These are phyloP conservation scores for Muntiacus muntjak DNA, from an alignment of 2,113 vertebrate genomes.

Conservation along the genomic window DNA sequence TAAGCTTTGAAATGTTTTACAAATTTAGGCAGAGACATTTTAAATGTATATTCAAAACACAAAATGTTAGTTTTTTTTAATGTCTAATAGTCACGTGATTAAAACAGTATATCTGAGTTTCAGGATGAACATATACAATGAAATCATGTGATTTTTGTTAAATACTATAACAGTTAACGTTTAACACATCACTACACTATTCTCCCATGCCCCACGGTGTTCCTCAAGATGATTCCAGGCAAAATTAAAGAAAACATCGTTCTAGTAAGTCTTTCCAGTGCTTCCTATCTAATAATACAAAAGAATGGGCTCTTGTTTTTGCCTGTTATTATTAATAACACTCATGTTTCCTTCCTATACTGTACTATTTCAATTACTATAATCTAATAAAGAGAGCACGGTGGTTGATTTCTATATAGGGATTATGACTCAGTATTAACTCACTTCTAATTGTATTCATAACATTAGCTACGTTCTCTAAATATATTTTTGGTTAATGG, in stretches of 20 bases:
- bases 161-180: not conserved
- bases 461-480: not conserved
- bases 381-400: constrained; percentile 39
- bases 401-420: not conserved
- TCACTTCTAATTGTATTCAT: not conserved
- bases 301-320: constrained; percentile 33
- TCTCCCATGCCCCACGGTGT: not conserved
- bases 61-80: not conserved
- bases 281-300: constrained; percentile 42
- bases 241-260: not conserved
- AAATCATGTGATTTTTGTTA: not conserved
- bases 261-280: not conserved
- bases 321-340: constrained; percentile 44
- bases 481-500: not conserved
- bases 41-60: not conserved
- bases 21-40: not conserved
- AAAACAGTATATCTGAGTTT: not conserved
- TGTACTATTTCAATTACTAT: constrained; percentile 17
- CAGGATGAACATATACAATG: not conserved
- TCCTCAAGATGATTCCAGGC: not conserved
- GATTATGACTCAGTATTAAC: not conserved
- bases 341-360: constrained; percentile 1
- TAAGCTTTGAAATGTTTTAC: not conserved
- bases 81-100: not conserved
- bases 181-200: not conserved